A percentile compares a stretch with the other conserved stretches of the same genome.
Conservation (phyloP, 2,888 invertebrate species). For the Herminia tarsipennalis region DNA sequence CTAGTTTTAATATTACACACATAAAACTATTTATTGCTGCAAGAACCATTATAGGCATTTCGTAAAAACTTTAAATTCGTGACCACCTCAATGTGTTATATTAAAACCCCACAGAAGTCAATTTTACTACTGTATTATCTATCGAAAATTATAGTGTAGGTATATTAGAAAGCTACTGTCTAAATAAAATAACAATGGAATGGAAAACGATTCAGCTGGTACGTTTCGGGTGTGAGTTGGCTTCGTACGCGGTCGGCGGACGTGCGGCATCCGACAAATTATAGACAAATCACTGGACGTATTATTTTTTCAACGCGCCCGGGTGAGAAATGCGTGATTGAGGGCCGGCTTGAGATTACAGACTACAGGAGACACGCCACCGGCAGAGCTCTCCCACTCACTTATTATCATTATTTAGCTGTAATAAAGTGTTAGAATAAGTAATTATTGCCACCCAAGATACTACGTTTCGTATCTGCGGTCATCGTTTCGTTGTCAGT, state of each 20-base stretch:
- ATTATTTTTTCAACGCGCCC: constrained; percentile 85
- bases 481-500: constrained; percentile 25
- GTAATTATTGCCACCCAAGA: constrained; percentile 78
- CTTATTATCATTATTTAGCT: constrained; percentile 80
- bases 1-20: background rate
- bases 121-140: constrained; percentile 37
- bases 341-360: constrained; percentile 82
- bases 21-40: background rate
- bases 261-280: constrained; percentile 80
- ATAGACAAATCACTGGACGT: constrained; percentile 82
- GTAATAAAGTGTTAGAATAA: constrained; percentile 81
- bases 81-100: constrained; percentile 37
- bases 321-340: constrained; percentile 85
- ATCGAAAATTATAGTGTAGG: constrained; percentile 59
- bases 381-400: constrained; percentile 74
- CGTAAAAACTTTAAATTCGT: constrained; percentile 20
- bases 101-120: constrained; percentile 32
- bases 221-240: constrained; percentile 39
- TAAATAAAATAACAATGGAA: constrained; percentile 68
- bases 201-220: constrained; percentile 62
- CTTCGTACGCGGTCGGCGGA: constrained; percentile 41
- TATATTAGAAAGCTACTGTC: constrained; percentile 71
- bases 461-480: constrained; percentile 31
- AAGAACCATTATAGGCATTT: constrained; percentile 4
- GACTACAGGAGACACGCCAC: constrained; percentile 76